These are phyloP conservation scores for Temnothorax ravouxi DNA, from an alignment of 2,888 invertebrate species.

Conservation along the genomic window DNA sequence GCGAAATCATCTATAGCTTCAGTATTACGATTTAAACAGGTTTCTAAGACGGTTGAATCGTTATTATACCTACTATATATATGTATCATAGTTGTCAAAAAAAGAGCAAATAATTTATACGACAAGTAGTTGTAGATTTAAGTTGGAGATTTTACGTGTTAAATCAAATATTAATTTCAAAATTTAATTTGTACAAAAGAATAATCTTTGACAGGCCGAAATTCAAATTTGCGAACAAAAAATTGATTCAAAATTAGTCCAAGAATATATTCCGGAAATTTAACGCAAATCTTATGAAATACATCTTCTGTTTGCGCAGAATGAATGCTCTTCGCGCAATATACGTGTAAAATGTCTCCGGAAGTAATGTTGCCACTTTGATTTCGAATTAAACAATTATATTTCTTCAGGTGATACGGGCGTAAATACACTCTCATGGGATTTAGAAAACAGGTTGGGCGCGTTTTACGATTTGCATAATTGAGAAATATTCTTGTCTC, in stretches of 20 bases:
- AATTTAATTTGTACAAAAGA: not conserved
- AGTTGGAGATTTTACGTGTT: not conserved
- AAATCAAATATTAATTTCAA: not conserved
- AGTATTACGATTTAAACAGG: slow-evolving; percentile 43
- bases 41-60: slow-evolving; percentile 23
- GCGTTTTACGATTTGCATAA: slow-evolving; percentile 57
- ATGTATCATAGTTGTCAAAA: not conserved
- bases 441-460: slow-evolving; percentile 43
- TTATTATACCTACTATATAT: not conserved
- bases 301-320: not conserved
- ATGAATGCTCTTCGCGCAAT: not conserved
- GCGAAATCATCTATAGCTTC: slow-evolving; percentile 22
- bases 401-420: slow-evolving; percentile 14
- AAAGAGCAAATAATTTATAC: slow-evolving; percentile 10
- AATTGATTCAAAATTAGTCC: not conserved
- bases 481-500: slow-evolving; percentile 11
- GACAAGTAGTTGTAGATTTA: not conserved
- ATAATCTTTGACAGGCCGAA: not conserved
- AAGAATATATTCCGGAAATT: not conserved
- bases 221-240: not conserved
- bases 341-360: not conserved
- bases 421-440: not conserved
- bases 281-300: not conserved
- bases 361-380: not conserved
- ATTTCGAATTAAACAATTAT: slow-evolving; percentile 4